Percentiles rank a stretch among this genome's conserved stretches.
These are phyloP conservation scores for Dinothrombium tinctorium DNA, from an alignment of 1,140 invertebrate genomes.

Conservation along the genomic window DNA sequence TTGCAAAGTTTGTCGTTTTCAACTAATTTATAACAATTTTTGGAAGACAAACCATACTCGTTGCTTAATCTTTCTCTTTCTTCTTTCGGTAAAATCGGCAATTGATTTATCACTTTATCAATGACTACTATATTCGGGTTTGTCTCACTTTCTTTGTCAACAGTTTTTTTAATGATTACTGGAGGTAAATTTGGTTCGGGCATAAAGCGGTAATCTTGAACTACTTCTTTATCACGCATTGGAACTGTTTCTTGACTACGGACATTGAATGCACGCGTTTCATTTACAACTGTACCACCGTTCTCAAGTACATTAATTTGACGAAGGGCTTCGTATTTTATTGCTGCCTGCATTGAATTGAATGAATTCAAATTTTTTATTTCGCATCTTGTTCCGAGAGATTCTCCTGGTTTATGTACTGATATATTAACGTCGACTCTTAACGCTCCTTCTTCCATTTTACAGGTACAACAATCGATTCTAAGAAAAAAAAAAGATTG, in stretches of 20 bases:
- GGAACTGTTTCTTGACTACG: conserved; percentile 6
- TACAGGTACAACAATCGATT: conserved; percentile 56
- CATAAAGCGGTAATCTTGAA: conserved; percentile 17
- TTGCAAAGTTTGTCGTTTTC: too few species aligned
- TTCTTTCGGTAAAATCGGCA: too few species aligned
- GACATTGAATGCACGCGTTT: conserved; percentile 13
- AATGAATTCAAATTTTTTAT: conserved; percentile 15
- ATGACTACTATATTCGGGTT: too few species aligned
- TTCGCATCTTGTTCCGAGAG: conserved; percentile 30
- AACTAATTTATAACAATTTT: too few species aligned
- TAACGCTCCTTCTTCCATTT: conserved; percentile 94
- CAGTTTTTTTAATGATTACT: too few species aligned
- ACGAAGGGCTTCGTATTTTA: conserved; percentile 12
- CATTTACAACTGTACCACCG: conserved; percentile 8
- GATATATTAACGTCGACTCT: conserved; percentile 94
- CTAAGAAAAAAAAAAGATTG: conserved; percentile 14
- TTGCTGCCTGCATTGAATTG: conserved; percentile 4
- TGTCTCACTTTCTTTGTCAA: too few species aligned
- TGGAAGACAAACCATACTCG: too few species aligned
- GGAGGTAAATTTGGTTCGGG: conserved; percentile 17
- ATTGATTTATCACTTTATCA: too few species aligned
- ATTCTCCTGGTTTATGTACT: conserved; percentile 37
- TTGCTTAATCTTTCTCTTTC: too few species aligned
- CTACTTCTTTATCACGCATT: conserved; percentile 16
- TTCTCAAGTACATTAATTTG: conserved; percentile 6